Base-by-base conservation (phyloP, 2,113 vertebrate species). In the Glaucidium brasilianum region DNA sequence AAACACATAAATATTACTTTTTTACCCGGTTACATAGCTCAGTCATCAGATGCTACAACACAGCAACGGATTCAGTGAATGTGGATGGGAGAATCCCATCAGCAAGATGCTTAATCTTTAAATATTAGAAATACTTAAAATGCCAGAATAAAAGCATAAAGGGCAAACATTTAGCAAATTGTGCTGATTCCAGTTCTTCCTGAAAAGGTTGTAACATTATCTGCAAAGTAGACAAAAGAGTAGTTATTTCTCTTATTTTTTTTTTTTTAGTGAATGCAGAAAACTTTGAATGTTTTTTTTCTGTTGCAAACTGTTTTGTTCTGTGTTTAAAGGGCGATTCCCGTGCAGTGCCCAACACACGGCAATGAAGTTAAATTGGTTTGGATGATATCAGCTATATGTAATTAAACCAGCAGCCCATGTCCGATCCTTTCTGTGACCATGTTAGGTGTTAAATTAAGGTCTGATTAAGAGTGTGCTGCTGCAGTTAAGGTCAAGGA, bases 371-470 rank as follows among this genome's bases (percentile, higher is more conserved):
- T 97, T 97, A 97, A 96, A 97, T 97, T 93, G 95, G 96, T 96
- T 86, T 92, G 95, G 86, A 97, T 98, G 97, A 97, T 94, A 97
- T 98, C 97, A 98, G 97, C 93, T 71, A 88, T 55, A 59, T 93
- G 96, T 96, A 97, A 97, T 98, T 96, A 97, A 96, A 95, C 92
- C 93, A 96, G 96, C 97, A 97, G 96, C 93, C 88, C 93, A 92
- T 93, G 97, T 93, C 94, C 43, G 20, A 96, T 94, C 93, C 93
- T 85, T 92, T 96, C 89, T 96, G 92, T 97, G 97, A 85, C 97
- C 96, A 97, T 97, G 96, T 97, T 97, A 97, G 97, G 97, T 97
- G 97, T 96, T 97, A 97, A 97, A 98, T 97, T 97, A 97, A 97
- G 97, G 95, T 94, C 96, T 97, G 96, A 96, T 97, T 97, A 96